Base-by-base conservation (phyloP, 2,888 invertebrate genomes). In the Conchocele bisecta region DNA sequence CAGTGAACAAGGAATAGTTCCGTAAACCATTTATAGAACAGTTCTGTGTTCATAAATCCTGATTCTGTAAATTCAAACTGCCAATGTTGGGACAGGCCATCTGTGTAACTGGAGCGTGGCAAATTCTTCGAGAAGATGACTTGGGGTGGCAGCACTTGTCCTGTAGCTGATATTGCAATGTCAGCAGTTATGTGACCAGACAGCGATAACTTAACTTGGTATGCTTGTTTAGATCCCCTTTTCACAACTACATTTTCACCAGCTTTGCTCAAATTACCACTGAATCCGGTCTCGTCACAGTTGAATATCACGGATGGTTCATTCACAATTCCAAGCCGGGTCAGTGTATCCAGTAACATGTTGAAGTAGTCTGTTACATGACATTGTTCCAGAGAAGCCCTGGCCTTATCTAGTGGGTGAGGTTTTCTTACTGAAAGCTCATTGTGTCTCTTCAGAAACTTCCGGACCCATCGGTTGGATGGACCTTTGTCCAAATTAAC, bases 1-100 rank as follows among this genome's bases (percentile, higher is more conserved):
- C 53, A 53, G 51, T 53, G 22, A 11, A 46, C 44, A 22, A 63
- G n/a, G 42, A 63, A 51, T 1, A n/a, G 17, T 3, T 41, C 60
- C 15, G 33, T 20, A 1, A 60, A 11, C 50, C 60, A 60, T n/a
- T 48, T 7, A 9, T 24, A 17, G 22, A 63, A 63, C n/a, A 48
- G 29, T n/a, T 48, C 29, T 7, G n/a, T 31, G 28, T 48, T 48
- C 29, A n/a, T 17, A 4, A n/a, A 29, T 24, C 48, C 48, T 24
- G 15, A 26, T 20, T 46, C 46, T n/a, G n/a, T n/a, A n/a, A n/a
- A n/a, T n/a, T n/a, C n/a, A n/a, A n/a, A n/a, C n/a, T n/a, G n/a
- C n/a, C n/a, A n/a, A n/a, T n/a, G n/a, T n/a, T n/a, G n/a, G n/a
- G n/a, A n/a, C n/a, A n/a, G n/a, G n/a, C n/a, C n/a, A n/a, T n/a